Percentiles rank a stretch among this genome's conserved stretches.
phyloP scores from a whole-genome alignment of 64 coral and sea anemone genomes.

The Orbicella faveolata region DNA sequence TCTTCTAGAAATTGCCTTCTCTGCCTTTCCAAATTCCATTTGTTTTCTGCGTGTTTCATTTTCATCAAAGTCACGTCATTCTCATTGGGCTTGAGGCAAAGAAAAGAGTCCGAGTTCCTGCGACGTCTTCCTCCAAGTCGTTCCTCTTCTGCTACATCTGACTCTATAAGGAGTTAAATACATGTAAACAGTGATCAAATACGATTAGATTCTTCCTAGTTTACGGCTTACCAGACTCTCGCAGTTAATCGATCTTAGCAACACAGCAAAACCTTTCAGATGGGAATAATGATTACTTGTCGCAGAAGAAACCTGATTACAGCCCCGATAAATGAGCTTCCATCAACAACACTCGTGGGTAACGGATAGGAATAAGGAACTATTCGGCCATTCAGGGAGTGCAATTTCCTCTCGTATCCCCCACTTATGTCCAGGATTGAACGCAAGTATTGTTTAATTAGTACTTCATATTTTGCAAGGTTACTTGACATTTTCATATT shows the following conservation, averaged over 20 bases:
- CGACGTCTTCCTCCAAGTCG: background rate
- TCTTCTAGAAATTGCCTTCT: background rate
- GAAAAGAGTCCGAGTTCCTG: constrained; percentile 6
- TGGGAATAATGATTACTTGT: no score
- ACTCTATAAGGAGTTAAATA: background rate
- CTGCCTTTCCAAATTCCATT: background rate
- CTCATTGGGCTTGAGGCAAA: background rate
- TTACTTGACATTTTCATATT: no score
- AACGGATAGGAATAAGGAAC: no score
- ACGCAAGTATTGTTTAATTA: no score
- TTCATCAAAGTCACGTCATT: constrained; percentile 8
- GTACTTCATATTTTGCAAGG: no score
- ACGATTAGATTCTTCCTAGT: background rate
- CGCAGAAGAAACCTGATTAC: no score
- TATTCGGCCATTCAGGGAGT: no score
- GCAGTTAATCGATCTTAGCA: background rate
- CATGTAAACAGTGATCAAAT: background rate
- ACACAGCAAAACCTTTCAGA: background rate
- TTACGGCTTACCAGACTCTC: no score
- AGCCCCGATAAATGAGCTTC: no score
- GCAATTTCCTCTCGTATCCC: no score
- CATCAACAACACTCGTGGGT: no score
- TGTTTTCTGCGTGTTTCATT: background rate
- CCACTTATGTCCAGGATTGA: no score
- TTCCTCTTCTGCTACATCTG: background rate